Percentiles rank a stretch among this genome's conserved stretches.
phyloP scores from a whole-genome alignment of 2,113 vertebrate genomes.

The Sminthopsis crassicaudata region DNA sequence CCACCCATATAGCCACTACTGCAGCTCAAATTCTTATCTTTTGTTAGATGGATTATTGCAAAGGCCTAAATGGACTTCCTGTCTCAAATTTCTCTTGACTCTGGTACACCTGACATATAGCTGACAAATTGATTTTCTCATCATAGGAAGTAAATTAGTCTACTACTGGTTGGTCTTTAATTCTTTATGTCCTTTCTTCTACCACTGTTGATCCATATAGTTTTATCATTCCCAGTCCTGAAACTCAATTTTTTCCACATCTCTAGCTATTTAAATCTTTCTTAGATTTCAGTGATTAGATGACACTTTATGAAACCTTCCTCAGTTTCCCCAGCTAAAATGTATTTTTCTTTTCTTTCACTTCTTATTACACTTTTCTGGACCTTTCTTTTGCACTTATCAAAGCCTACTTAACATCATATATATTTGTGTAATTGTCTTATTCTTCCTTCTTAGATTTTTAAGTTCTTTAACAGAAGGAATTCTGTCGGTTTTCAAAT shows the following conservation, averaged over 20 bases:
- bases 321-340: not conserved
- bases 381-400: not conserved
- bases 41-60: not conserved
- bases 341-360: not conserved
- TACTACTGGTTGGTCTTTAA: not conserved
- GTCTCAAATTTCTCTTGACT: not conserved
- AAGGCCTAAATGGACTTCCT: not conserved
- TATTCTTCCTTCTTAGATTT: not conserved
- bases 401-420: not conserved
- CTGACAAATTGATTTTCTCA: not conserved
- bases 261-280: not conserved
- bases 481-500: not conserved
- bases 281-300: not conserved
- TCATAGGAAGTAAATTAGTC: not conserved
- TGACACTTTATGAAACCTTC: not conserved
- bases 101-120: not conserved
- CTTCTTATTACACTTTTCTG: not conserved
- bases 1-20: not conserved
- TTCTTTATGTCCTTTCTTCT: not conserved
- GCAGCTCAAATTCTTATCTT: not conserved
- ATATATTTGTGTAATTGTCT: not conserved
- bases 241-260: not conserved
- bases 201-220: not conserved
- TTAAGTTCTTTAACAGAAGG: not conserved
- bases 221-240: not conserved